Percentiles rank a stretch among this genome's conserved stretches.
phyloP scores from a whole-genome alignment of 2,888 invertebrate species.

The Sclerodermus sp. region DNA sequence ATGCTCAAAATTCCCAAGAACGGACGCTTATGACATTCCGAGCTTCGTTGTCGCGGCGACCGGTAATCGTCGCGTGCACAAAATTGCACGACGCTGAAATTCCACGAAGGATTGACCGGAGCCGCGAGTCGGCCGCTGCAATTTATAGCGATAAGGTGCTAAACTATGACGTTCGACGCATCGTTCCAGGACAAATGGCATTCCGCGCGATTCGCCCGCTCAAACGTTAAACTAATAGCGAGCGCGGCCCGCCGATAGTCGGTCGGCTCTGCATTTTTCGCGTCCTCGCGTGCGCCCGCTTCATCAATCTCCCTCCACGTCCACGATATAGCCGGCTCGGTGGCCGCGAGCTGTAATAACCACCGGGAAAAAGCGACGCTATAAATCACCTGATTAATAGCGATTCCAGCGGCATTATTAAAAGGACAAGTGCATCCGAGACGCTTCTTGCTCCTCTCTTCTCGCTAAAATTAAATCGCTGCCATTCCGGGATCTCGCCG shows the following conservation, averaged over 20 bases:
- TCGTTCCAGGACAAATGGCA: constrained; percentile 31
- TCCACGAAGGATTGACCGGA: constrained; percentile 36
- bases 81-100: constrained; percentile 44
- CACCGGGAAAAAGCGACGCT: too few species aligned
- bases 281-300: neutral
- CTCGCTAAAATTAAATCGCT: too few species aligned
- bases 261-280: neutral
- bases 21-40: constrained; percentile 40
- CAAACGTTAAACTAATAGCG: constrained; percentile 13
- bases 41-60: constrained; percentile 22
- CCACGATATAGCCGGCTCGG: too few species aligned
- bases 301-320: neutral
- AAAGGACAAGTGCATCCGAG: constrained; percentile 3
- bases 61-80: constrained; percentile 43
- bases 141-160: constrained; percentile 34
- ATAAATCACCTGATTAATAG: too few species aligned
- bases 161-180: constrained; percentile 29
- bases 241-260: neutral
- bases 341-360: too few species aligned
- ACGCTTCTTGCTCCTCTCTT: too few species aligned
- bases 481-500: too few species aligned
- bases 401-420: constrained; percentile 8
- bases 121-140: constrained; percentile 11
- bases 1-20: constrained; percentile 36
- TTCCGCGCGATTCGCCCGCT: constrained; percentile 22